Evolutionary conservation across 2,797 vertebrate species (phyloP).

Genomic region (Molossus molossus): DNA sequence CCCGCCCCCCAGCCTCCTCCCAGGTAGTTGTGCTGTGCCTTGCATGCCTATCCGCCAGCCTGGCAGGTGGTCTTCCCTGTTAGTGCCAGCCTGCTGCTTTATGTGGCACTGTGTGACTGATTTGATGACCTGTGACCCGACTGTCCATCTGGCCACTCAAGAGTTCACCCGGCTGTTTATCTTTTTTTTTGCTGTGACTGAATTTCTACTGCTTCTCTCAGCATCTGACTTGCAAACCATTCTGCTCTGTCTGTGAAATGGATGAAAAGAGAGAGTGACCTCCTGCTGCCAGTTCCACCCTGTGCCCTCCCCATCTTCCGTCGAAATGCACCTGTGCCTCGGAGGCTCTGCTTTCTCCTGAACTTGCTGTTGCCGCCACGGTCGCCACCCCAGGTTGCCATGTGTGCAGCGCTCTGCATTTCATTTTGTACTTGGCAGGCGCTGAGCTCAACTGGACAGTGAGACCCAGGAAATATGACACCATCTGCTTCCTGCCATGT

Average conservation of each 20-base stretch:
- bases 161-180: conserved; percentile 45
- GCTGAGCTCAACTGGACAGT: conserved; percentile 78
- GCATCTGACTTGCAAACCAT: conserved; percentile 80
- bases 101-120: conserved; percentile 77
- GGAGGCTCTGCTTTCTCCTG: not conserved
- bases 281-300: conserved; percentile 45
- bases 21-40: not conserved
- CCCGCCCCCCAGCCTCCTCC: not conserved
- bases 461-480: conserved; percentile 83
- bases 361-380: not conserved
- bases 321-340: conserved; percentile 57
- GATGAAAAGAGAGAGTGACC: conserved; percentile 68
- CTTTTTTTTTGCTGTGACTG: conserved; percentile 76
- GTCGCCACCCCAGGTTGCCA: not conserved
- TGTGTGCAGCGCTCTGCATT: conserved; percentile 18
- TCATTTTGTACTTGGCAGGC: conserved; percentile 81
- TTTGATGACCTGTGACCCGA: conserved; percentile 84
- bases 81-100: conserved; percentile 80
- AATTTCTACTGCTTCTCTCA: conserved; percentile 73
- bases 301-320: conserved; percentile 8
- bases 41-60: conserved; percentile 51
- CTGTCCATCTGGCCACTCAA: conserved; percentile 83
- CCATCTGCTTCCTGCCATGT: conserved; percentile 86
- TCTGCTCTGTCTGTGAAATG: conserved; percentile 71
- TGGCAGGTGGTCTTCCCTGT: conserved; percentile 78